These are phyloP conservation scores for Spondyliosoma cantharus DNA, from an alignment of 2,797 vertebrate species.

Conservation along the genomic window DNA sequence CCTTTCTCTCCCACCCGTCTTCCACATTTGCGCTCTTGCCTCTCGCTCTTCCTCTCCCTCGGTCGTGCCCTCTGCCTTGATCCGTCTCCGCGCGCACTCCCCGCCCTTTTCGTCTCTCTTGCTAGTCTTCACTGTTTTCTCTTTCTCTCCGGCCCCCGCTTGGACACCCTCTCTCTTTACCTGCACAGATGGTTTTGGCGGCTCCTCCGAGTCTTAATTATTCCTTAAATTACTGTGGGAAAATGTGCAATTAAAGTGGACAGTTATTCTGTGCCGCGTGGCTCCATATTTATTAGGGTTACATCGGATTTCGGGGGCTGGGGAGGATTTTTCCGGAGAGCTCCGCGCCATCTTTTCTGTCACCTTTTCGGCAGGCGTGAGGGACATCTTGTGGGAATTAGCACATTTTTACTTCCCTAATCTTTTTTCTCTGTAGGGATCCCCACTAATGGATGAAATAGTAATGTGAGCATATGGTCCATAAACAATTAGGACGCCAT, in stretches of 20 bases:
- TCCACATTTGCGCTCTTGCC: constrained; percentile 50
- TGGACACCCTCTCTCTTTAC: constrained; percentile 68
- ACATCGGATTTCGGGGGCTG: constrained; percentile 74
- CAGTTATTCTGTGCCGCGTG: constrained; percentile 66
- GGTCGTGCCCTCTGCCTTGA: constrained; percentile 38
- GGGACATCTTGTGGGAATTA: constrained; percentile 61
- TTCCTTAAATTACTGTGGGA: constrained; percentile 84
- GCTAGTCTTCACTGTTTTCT: constrained; percentile 8
- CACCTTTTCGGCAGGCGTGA: constrained; percentile 59
- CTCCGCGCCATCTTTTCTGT: constrained; percentile 53
- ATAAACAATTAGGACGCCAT: constrained; percentile 49
- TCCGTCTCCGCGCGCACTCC: constrained; percentile 22
- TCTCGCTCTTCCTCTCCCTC: constrained; percentile 19
- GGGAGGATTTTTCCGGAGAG: constrained; percentile 41
- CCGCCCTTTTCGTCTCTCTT: constrained; percentile 27
- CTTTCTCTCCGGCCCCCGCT: constrained; percentile 39
- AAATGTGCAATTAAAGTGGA: constrained; percentile 83
- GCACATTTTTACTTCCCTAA: constrained; percentile 58
- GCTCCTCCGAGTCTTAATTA: constrained; percentile 87
- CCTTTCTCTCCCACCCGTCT: constrained; percentile 16
- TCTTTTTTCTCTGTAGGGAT: constrained; percentile 55
- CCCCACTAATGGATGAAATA: constrained; percentile 56
- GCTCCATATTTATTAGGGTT: constrained; percentile 80
- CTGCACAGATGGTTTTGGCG: constrained; percentile 83
- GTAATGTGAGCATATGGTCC: constrained; percentile 59